Percentiles rank a stretch among this genome's conserved stretches.
Conservation (phyloP, 2,797 vertebrate genomes). For the Meriones psammophilus region DNA sequence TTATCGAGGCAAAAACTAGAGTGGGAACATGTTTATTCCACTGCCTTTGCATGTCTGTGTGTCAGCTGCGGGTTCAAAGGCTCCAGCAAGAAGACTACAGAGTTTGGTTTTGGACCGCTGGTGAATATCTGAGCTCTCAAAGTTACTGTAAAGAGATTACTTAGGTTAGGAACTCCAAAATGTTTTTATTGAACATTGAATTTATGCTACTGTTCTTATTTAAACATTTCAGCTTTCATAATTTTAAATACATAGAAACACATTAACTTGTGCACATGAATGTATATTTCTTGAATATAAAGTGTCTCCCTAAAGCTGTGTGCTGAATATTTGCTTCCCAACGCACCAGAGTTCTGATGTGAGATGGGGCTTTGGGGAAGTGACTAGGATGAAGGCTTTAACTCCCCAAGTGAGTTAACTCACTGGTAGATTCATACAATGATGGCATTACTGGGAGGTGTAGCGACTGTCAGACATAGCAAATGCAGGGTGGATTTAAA, state of each 20-base stretch:
- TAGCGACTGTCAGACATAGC: background rate
- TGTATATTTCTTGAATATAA: background rate
- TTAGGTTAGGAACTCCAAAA: background rate
- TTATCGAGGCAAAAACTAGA: background rate
- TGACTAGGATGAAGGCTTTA: background rate
- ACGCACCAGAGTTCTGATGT: background rate
- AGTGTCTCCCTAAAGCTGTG: background rate
- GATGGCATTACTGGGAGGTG: background rate
- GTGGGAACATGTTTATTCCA: background rate
- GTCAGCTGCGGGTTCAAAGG: background rate
- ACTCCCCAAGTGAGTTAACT: background rate
- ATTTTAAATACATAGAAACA: background rate
- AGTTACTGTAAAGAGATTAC: background rate
- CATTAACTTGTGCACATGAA: background rate
- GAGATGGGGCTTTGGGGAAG: background rate
- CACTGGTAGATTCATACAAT: background rate
- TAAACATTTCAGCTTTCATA: background rate
- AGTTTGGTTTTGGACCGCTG: background rate
- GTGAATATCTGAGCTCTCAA: background rate
- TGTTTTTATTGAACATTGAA: background rate
- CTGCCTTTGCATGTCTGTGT: background rate
- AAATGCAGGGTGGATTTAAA: background rate
- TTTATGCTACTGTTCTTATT: background rate
- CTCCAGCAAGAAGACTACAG: background rate
- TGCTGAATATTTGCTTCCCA: background rate